Evolutionary conservation across 2,113 vertebrate species (phyloP), one percentile per base, ranked within the genome.

Genomic region (Tetrax tetrax): DNA sequence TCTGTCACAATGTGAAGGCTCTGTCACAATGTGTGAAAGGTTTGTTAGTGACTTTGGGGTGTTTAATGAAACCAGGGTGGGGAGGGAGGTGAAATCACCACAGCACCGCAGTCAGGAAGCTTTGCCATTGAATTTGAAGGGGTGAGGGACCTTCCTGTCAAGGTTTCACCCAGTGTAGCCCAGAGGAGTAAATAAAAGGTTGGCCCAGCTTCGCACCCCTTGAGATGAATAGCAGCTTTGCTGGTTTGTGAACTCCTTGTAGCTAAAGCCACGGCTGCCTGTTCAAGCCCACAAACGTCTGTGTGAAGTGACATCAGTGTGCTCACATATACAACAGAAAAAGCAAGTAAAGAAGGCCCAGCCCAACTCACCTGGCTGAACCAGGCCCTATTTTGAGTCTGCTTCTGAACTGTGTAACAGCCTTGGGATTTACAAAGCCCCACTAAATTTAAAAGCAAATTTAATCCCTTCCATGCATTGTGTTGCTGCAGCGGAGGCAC

Each of bases 401-500:
- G 63, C 41, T 77, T 69, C 90, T 88, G 79, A 74, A 31, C n/a
- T 27, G 35, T 0, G 0, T 82, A 61, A 61, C 22, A 50, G 63
- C 68, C 64, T 56, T 74, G 60, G 71, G 86, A 66, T 86, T 90
- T 71, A 54, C 60, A 83, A 83, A 95, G 47, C 91, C 7, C 1
- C 68, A 4, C 63, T 50, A 43, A 50, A 41, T 45, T 75, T 51
- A 71, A 92, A 80, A 64, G 27, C 70, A 71, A 60, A 63, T 78
- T 84, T 75, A 91, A 94, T 79, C 69, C 91, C 69, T 87, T 82
- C 72, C 19, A 4, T 7, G 6, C 75, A 87, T 59, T 81, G 43
- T 0, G 0, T 31, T n/a, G 37, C 80, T 48, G 50, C 4, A 25
- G 47, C 0, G 0, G 48, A 79, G 48, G 38, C 61, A 28, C 0